Evolutionary conservation across 2,113 vertebrate species (phyloP), one percentile per base, ranked within the genome.

Genomic region (Pontoporia blainvillei): DNA sequence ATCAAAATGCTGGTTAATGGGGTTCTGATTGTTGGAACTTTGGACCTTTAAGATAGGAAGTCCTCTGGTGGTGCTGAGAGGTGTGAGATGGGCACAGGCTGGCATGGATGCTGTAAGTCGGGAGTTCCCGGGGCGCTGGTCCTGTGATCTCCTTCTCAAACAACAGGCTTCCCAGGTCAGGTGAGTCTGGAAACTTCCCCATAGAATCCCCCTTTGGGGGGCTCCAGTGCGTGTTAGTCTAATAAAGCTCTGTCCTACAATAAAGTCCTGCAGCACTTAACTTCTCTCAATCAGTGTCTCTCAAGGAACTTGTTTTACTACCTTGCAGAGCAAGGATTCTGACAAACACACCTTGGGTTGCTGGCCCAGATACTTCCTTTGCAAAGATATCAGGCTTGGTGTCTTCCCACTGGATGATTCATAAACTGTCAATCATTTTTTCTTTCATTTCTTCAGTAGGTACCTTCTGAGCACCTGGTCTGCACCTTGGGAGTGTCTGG

Each of bases 71-170:
- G 7, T 12, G 23, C 67, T 1, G 9, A 21, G 41, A 5, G 3
- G 5, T 17, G 8, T 0, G 8, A 71, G 54, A 17, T 0, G 3
- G 6, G 25, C 2, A 3, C 15, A 14, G 34, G 25, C 1, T 25
- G 8, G 12, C 0, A 0, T 0, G 6, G n/a, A 34, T 2, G 17
- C 66, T 21, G 2, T 14, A 25, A 5, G 67, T 17, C 13, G 3
- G 31, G 6, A 7, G 17, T 10, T 36, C 64, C 41, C 29, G 39
- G 71, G 15, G 5, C 4, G 0, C 10, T 21, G 1, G 27, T 3
- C 34, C 14, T 49, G 21, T 9, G 27, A 61, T 41, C 49, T n/a
- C 34, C 61, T 59, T n/a, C 18, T 12, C 8, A 11, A 71, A 17
- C 66, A 71, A 3, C 2, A 14, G 12, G 14, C 54, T 73, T 52